phyloP scores from a whole-genome alignment of 2,797 vertebrate species.

The Ptychadena robeensis region DNA sequence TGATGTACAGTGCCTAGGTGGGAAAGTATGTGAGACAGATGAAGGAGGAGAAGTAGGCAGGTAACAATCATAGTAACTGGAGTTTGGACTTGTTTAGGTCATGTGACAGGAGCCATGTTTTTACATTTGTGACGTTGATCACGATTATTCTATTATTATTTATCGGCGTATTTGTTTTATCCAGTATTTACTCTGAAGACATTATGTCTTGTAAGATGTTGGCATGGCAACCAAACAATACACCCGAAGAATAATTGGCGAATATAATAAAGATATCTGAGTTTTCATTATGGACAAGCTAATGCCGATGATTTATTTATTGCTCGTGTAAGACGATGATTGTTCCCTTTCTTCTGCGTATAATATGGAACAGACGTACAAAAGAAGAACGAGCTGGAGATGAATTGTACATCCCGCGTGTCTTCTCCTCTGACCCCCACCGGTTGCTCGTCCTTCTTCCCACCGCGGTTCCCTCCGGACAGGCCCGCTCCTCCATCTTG shows the following conservation, averaged over 20 bases:
- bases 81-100: too few species aligned
- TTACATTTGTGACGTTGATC: too few species aligned
- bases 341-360: background rate
- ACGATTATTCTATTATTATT: background rate
- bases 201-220: background rate
- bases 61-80: too few species aligned
- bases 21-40: too few species aligned
- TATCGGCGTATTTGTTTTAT: background rate
- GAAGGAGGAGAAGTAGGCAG: too few species aligned
- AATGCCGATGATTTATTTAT: background rate
- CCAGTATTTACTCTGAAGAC: background rate
- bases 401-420: background rate
- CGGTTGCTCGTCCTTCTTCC: background rate
- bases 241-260: background rate
- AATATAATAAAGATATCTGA: background rate
- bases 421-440: background rate
- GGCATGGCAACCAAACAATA: conserved; percentile 20
- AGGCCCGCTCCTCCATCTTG: background rate
- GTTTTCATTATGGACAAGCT: background rate
- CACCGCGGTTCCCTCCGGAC: background rate
- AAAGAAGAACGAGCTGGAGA: background rate
- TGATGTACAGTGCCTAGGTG: too few species aligned
- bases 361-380: background rate
- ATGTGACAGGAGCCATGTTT: too few species aligned
- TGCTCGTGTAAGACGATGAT: too few species aligned